Percentiles rank a stretch among this genome's conserved stretches.
phyloP scores from a whole-genome alignment of 2,797 vertebrate genomes.

The Tamandua tetradactyla region DNA sequence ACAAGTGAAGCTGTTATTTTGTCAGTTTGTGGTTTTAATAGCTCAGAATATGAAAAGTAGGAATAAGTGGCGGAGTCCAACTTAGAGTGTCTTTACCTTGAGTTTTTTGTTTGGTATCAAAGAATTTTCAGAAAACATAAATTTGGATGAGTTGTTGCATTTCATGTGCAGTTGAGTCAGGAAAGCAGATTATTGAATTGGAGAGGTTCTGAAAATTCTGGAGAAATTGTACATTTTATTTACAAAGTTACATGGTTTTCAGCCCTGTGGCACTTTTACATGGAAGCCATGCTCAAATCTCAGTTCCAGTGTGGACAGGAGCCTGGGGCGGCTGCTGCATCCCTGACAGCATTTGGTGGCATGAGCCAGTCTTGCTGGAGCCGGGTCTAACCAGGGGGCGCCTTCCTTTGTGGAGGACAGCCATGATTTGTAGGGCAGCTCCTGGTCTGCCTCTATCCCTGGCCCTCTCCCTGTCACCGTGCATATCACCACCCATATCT shows the following conservation, averaged over 20 bases:
- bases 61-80: neutral
- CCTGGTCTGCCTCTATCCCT: neutral
- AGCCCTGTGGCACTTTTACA: neutral
- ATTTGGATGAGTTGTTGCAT: neutral
- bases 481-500: too few species aligned
- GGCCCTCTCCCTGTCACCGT: too few species aligned
- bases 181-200: neutral
- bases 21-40: neutral
- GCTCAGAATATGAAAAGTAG: neutral
- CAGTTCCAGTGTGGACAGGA: neutral
- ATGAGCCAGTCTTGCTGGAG: neutral
- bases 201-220: neutral
- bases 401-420: neutral
- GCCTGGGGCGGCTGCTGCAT: neutral
- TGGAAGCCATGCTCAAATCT: neutral
- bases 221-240: neutral
- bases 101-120: neutral
- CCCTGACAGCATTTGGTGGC: too few species aligned
- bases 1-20: neutral
- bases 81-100: neutral
- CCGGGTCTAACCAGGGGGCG: rapidly evolving
- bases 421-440: neutral
- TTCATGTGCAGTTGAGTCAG: neutral
- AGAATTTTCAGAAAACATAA: neutral
- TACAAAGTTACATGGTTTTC: neutral